Evolutionary conservation across 2,797 vertebrate genomes (phyloP).

Genomic region (Decapterus maruadsi): DNA sequence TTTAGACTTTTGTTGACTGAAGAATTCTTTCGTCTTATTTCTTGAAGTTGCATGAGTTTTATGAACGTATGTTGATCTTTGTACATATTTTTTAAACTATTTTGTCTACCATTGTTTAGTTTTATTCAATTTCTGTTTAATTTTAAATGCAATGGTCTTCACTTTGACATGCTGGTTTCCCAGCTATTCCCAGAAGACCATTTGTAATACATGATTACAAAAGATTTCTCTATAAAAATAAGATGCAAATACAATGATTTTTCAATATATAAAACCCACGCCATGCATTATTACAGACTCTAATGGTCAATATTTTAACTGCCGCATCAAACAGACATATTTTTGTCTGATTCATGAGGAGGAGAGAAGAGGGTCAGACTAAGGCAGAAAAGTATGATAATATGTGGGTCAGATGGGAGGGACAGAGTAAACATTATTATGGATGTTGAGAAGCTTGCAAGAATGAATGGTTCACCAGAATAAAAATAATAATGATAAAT

Average conservation of each 20-base stretch:
- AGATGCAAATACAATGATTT: not conserved
- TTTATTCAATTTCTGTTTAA: too few relatives aligned
- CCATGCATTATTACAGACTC: not conserved
- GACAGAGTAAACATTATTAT: slow-evolving; percentile 16
- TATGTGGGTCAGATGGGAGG: not conserved
- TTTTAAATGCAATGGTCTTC: too few relatives aligned
- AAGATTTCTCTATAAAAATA: not conserved
- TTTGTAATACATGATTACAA: not conserved
- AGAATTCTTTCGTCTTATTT: too few relatives aligned
- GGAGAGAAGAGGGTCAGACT: not conserved
- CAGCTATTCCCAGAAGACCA: not conserved
- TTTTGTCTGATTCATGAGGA: not conserved
- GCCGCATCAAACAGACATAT: not conserved
- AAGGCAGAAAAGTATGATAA: slow-evolving; percentile 8
- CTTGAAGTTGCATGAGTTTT: too few relatives aligned
- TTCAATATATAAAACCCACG: not conserved
- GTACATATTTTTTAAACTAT: too few relatives aligned
- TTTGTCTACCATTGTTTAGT: too few relatives aligned
- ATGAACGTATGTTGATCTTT: too few relatives aligned
- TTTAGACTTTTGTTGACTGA: too few relatives aligned
- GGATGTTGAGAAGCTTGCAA: slow-evolving; percentile 16
- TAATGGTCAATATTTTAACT: not conserved
- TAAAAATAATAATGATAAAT: too few relatives aligned
- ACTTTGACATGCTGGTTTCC: not conserved
- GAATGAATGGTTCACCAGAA: not conserved